Conservation (phyloP, 23 tunicate genomes). For the Clavelina lepadiformis region DNA sequence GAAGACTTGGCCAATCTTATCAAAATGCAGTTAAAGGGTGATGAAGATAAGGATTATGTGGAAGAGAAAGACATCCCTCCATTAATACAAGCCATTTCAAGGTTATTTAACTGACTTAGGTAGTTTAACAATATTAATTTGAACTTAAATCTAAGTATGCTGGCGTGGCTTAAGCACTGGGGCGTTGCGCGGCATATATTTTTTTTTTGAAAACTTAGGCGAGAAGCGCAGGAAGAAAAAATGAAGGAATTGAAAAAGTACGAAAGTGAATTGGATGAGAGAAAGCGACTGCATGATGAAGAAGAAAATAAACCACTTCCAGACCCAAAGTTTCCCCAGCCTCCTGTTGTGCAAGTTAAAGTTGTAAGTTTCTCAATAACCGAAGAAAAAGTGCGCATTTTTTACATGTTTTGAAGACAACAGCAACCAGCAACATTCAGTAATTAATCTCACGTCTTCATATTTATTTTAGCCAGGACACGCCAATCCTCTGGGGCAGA, state of each 20-base stretch:
- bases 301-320: conserved; percentile 55
- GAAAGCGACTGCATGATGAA: conserved; percentile 19
- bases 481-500: conserved; percentile 46
- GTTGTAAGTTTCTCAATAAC: conserved; percentile 27
- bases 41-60: background rate
- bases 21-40: conserved; percentile 5
- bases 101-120: conserved; percentile 8
- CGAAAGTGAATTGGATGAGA: conserved; percentile 34
- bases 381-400: too few relatives aligned
- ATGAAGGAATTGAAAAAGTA: conserved; percentile 27
- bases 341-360: conserved; percentile 46
- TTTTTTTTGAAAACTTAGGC: conserved; percentile 18
- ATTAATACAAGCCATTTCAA: conserved; percentile 74
- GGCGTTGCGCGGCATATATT: too few relatives aligned
- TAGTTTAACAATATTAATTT: background rate
- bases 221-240: conserved; percentile 44
- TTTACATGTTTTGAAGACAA: too few relatives aligned
- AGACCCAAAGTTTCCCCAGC: conserved; percentile 64
- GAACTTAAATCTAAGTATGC: background rate
- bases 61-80: conserved; percentile 51
- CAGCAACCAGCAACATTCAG: background rate
- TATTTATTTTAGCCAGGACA: conserved; percentile 44
- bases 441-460: background rate
- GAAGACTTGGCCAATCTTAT: conserved; percentile 35
- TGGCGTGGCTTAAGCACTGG: too few relatives aligned